phyloP scores from a whole-genome alignment of 2,797 vertebrate genomes.

The Meriones psammophilus region DNA sequence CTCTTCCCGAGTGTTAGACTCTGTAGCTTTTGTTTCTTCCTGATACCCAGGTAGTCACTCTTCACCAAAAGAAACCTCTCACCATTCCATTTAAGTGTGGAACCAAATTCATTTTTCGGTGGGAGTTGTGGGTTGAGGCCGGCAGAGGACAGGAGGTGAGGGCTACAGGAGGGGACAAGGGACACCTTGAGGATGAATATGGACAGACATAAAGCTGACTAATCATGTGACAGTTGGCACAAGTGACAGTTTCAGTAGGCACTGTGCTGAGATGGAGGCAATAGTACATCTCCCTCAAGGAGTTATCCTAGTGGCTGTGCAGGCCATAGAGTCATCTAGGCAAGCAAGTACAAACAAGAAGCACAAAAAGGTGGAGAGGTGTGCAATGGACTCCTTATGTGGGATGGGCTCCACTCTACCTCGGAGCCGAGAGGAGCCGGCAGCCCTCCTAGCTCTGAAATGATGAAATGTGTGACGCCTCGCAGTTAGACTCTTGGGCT shows the following conservation, averaged over 20 bases:
- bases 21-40: slow-evolving; percentile 5
- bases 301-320: not conserved
- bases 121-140: not conserved
- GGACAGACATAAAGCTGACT: not conserved
- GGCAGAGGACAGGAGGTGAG: not conserved
- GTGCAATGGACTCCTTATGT: too few species aligned
- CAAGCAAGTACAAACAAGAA: not conserved
- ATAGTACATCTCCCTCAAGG: too few species aligned
- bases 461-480: not conserved
- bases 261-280: not conserved
- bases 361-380: not conserved
- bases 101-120: not conserved
- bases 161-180: too few species aligned
- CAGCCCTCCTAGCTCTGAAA: not conserved
- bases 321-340: not conserved
- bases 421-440: not conserved
- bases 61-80: not conserved
- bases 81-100: not conserved
- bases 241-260: not conserved
- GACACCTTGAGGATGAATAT: not conserved
- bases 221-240: not conserved
- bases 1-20: not conserved
- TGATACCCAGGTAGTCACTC: not conserved
- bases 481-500: not conserved
- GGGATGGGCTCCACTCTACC: not conserved